Evolutionary conservation across 2,888 invertebrate species (phyloP).

Genomic region (Pterobdella sp.): DNA sequence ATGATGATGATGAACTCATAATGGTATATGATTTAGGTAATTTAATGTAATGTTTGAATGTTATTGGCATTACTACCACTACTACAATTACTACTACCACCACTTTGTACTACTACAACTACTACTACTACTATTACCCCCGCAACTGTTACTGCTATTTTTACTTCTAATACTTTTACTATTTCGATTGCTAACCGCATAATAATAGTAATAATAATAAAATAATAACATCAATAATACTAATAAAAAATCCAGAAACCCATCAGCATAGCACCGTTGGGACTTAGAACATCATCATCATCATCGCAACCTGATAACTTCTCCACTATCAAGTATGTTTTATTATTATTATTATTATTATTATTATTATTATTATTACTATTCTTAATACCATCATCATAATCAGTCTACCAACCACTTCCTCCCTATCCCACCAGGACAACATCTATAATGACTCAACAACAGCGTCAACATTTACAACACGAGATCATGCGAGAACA

Average conservation of each 20-base stretch:
- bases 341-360: background rate
- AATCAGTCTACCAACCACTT: no score
- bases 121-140: no score
- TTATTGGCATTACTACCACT: no score
- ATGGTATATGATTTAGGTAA: no score
- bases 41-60: no score
- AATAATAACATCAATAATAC: conserved; percentile 1
- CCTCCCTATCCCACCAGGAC: no score
- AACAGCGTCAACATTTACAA: conserved; percentile 72
- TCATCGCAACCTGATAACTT: conserved; percentile 27
- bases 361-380: background rate
- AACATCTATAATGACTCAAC: conserved; percentile 73
- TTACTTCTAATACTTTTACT: no score
- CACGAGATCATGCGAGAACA: conserved; percentile 95
- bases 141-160: no score
- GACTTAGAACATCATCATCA: background rate
- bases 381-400: background rate
- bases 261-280: conserved; percentile 13
- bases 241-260: background rate
- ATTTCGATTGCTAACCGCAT: no score
- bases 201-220: background rate
- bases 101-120: no score
- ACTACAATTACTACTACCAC: no score
- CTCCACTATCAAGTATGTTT: conserved; percentile 22
- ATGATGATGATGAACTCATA: no score